These are phyloP conservation scores for Lynx canadensis DNA, from an alignment of 2,113 vertebrate genomes.

Conservation along the genomic window DNA sequence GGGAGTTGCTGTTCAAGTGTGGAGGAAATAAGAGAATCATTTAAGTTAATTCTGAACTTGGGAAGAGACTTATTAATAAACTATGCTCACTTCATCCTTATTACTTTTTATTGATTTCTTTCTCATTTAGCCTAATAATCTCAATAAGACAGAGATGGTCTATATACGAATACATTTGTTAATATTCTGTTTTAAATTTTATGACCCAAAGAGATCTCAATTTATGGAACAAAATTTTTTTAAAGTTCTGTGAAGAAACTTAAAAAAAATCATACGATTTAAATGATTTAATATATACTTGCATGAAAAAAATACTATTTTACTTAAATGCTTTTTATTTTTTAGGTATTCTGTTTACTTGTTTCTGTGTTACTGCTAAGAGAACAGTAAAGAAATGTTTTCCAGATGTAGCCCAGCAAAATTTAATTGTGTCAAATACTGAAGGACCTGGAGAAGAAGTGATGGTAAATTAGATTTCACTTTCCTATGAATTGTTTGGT, in stretches of 20 bases:
- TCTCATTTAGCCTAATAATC: neutral
- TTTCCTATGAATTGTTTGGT: neutral
- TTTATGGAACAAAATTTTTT: neutral
- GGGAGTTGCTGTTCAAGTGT: neutral
- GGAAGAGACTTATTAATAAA: neutral
- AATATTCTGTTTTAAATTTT: slow-evolving; percentile 15
- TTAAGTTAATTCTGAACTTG: neutral
- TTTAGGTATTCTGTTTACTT: slow-evolving; percentile 86
- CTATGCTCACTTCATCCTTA: neutral
- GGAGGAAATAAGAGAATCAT: neutral
- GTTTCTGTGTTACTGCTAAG: slow-evolving; percentile 81
- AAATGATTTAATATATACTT: neutral
- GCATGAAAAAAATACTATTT: neutral
- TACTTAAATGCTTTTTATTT: neutral
- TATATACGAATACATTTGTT: neutral
- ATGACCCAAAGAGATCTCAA: neutral
- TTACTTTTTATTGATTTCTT: neutral
- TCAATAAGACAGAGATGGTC: neutral
- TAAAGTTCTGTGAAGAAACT: neutral
- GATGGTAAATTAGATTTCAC: slow-evolving; percentile 84
- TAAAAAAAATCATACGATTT: neutral
- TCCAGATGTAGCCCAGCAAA: slow-evolving; percentile 89
- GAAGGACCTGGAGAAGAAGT: slow-evolving; percentile 95
- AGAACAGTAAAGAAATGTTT: slow-evolving; percentile 70
- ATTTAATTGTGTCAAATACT: slow-evolving; percentile 93